phyloP scores from a whole-genome alignment of 2,797 vertebrate species.

The Moxostoma hubbsi region DNA sequence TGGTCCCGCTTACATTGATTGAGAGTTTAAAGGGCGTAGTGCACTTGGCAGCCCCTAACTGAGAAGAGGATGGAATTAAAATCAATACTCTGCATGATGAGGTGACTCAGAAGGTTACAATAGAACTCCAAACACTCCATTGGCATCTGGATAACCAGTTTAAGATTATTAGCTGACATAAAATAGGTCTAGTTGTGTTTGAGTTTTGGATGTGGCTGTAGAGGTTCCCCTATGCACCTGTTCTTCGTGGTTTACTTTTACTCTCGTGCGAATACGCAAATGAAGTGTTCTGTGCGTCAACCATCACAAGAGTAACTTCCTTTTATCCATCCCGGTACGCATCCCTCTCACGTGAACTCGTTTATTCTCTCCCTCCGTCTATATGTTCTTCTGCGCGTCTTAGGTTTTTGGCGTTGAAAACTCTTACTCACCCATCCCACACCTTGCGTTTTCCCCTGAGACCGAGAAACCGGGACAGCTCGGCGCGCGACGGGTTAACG shows the following conservation, averaged over 20 bases:
- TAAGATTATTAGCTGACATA: slow-evolving; percentile 38
- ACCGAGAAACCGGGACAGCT: slow-evolving; percentile 79
- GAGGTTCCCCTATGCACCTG: slow-evolving; percentile 11
- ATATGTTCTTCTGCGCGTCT: slow-evolving; percentile 50
- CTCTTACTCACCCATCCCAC: slow-evolving; percentile 39
- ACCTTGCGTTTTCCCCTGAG: slow-evolving; percentile 59
- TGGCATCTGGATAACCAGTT: background rate
- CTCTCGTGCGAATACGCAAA: background rate
- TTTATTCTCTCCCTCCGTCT: slow-evolving; percentile 24
- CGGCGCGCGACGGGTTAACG: slow-evolving; percentile 79
- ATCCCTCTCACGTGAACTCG: slow-evolving; percentile 7
- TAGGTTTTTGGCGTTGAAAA: slow-evolving; percentile 39
- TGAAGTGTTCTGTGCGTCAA: background rate
- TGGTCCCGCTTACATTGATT: slow-evolving; percentile 55
- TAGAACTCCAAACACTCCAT: slow-evolving; percentile 40
- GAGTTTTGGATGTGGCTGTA: background rate
- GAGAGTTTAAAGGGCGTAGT: slow-evolving; percentile 55
- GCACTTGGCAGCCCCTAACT: slow-evolving; percentile 50
- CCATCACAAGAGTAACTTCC: background rate
- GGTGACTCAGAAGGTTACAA: slow-evolving; percentile 63
- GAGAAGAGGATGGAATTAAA: slow-evolving; percentile 59
- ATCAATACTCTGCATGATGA: slow-evolving; percentile 65
- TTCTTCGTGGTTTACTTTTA: background rate
- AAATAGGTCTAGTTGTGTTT: background rate
- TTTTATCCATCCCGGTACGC: background rate